These are phyloP conservation scores for Seira musarum DNA, from an alignment of 2,888 invertebrate genomes.

Conservation along the genomic window DNA sequence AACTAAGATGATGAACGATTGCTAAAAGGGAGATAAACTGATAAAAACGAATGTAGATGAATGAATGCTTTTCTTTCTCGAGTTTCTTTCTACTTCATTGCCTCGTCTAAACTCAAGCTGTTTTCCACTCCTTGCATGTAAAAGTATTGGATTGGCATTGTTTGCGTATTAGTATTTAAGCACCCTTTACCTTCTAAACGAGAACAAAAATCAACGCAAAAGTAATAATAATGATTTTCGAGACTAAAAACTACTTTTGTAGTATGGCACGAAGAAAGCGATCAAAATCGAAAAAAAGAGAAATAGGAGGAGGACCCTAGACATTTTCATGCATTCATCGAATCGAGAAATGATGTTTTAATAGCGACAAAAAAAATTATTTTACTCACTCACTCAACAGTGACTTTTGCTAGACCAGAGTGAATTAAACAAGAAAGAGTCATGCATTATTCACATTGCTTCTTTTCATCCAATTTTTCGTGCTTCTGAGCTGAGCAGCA, in stretches of 20 bases:
- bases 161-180: background rate
- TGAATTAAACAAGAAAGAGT: slow-evolving; percentile 38
- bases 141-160: background rate
- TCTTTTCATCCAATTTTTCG: background rate
- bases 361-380: background rate
- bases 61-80: background rate
- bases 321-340: slow-evolving; percentile 9
- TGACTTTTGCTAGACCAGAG: background rate
- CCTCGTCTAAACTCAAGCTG: too few relatives aligned
- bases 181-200: background rate
- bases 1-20: background rate
- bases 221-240: too few relatives aligned
- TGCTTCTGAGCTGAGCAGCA: too few relatives aligned
- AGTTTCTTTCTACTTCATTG: background rate
- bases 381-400: slow-evolving; percentile 28
- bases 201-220: background rate
- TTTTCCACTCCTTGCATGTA: background rate
- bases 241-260: too few relatives aligned
- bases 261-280: slow-evolving; percentile 3
- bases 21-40: slow-evolving; percentile 24
- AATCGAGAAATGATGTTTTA: slow-evolving; percentile 43
- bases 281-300: background rate
- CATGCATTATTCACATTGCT: slow-evolving; percentile 49
- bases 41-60: slow-evolving; percentile 22
- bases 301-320: slow-evolving; percentile 12